Conservation (phyloP, 2,797 vertebrate species). For the Heliangelus exortis region DNA sequence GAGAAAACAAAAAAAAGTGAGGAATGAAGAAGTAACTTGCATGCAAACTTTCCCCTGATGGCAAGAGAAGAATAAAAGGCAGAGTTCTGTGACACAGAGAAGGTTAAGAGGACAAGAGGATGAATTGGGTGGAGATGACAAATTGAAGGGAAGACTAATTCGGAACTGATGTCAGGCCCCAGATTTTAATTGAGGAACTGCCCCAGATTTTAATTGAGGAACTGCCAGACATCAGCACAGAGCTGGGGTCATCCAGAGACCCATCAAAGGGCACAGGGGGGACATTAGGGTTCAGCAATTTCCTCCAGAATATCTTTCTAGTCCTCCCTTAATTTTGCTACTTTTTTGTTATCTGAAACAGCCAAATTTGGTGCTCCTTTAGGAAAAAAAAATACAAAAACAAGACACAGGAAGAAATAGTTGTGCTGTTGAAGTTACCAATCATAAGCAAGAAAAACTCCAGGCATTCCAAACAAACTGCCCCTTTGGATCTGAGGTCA, state of each 20-base stretch:
- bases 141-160: conserved; percentile 62
- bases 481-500: conserved; percentile 23
- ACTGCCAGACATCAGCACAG: conserved; percentile 46
- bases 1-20: not conserved
- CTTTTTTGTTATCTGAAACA: not conserved
- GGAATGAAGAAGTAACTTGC: not conserved
- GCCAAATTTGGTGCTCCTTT: not conserved
- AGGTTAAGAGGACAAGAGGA: conserved; percentile 57
- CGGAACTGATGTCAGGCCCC: conserved; percentile 69
- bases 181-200: conserved; percentile 67
- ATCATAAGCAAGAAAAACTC: conserved; percentile 18
- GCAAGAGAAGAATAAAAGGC: not conserved
- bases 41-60: not conserved
- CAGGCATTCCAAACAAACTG: conserved; percentile 53
- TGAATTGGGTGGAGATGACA: conserved; percentile 64
- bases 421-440: not conserved
- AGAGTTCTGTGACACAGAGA: not conserved
- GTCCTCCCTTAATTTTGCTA: not conserved
- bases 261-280: conserved; percentile 24
- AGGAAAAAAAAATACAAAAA: no score
- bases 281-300: not conserved
- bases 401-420: not conserved
- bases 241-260: conserved; percentile 43
- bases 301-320: not conserved
- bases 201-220: conserved; percentile 64